Percentiles rank a stretch among this genome's conserved stretches.
Evolutionary conservation across 2,888 invertebrate species (phyloP).

Genomic region (Amphimallon solstitiale): DNA sequence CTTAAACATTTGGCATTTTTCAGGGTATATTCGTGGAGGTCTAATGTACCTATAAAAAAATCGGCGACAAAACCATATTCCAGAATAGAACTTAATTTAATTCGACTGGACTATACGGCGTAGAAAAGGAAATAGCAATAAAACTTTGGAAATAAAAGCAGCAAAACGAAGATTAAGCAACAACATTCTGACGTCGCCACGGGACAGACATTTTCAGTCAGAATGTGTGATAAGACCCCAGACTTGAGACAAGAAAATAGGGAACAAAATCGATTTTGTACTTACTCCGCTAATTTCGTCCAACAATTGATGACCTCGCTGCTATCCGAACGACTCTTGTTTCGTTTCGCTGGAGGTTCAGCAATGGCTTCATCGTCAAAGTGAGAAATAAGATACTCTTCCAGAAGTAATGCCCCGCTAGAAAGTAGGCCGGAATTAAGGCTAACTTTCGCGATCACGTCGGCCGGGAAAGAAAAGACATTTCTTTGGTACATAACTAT

Average conservation of each 20-base stretch:
- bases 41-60: no score
- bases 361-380: slow-evolving; percentile 38
- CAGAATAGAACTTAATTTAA: no score
- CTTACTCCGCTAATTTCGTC: slow-evolving; percentile 66
- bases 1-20: no score
- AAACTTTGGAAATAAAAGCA: no score
- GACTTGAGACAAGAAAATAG: not conserved
- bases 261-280: slow-evolving; percentile 35
- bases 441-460: slow-evolving; percentile 61
- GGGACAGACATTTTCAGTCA: no score
- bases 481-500: slow-evolving; percentile 62
- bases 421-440: slow-evolving; percentile 63
- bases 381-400: slow-evolving; percentile 67
- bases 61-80: no score
- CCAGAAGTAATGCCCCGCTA: slow-evolving; percentile 67
- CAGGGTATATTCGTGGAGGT: no score
- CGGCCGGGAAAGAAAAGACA: slow-evolving; percentile 59
- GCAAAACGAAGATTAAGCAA: no score
- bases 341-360: slow-evolving; percentile 56
- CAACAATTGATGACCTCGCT: slow-evolving; percentile 58
- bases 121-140: no score
- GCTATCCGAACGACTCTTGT: slow-evolving; percentile 44
- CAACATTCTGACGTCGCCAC: no score
- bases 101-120: no score
- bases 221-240: not conserved